phyloP scores from a whole-genome alignment of 2,113 vertebrate genomes.

The Ia io region DNA sequence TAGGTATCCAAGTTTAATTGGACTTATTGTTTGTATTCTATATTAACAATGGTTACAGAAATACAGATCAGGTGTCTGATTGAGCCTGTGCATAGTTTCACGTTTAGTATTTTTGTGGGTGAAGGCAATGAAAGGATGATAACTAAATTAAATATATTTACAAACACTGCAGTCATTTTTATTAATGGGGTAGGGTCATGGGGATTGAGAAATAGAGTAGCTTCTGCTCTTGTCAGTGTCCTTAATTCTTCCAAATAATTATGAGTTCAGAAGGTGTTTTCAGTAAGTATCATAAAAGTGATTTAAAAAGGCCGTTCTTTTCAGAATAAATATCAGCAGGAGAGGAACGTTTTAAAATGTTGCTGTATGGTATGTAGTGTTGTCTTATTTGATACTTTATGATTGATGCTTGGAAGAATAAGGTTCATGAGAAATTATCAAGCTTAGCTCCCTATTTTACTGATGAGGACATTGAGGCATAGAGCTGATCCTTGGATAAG shows the following conservation, averaged over 20 bases:
- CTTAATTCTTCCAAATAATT: slow-evolving; percentile 2
- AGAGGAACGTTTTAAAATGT: background rate
- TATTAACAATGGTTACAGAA: background rate
- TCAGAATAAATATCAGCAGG: background rate
- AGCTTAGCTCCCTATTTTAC: background rate
- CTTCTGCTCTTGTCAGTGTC: slow-evolving; percentile 12
- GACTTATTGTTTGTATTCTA: background rate
- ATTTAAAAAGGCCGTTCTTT: background rate
- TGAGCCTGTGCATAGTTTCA: background rate
- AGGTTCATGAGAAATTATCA: background rate
- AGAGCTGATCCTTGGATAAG: background rate
- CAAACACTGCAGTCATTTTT: background rate
- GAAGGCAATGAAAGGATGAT: background rate
- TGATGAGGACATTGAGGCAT: background rate
- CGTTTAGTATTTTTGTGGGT: slow-evolving; percentile 8
- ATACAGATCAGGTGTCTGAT: background rate
- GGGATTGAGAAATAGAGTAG: background rate
- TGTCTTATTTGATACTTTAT: slow-evolving; percentile 24
- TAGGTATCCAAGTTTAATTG: slow-evolving; percentile 1
- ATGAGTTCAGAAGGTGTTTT: slow-evolving; percentile 32
- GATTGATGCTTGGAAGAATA: background rate
- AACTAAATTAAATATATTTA: background rate
- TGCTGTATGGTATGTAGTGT: background rate
- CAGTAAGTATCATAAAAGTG: background rate
- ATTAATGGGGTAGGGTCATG: background rate